Evolutionary conservation across 2,113 vertebrate species (phyloP).

Genomic region (Oxyruncus cristatus): DNA sequence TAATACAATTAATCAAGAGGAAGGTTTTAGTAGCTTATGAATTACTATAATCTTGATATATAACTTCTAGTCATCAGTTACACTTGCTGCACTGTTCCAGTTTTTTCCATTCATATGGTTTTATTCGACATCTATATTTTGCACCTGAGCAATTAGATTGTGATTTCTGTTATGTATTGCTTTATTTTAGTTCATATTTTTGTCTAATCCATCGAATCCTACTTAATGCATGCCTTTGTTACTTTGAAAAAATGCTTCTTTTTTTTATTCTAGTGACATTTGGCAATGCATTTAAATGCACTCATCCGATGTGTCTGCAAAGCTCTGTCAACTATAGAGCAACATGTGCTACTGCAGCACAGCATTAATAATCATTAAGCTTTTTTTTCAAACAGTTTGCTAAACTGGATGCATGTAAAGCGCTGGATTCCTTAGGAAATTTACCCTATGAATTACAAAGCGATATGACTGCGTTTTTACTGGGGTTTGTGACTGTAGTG

Average conservation of each 20-base stretch:
- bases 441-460: not conserved
- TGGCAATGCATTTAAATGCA: not conserved
- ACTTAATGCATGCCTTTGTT: not conserved
- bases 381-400: not conserved
- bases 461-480: not conserved
- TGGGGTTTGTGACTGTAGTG: not conserved
- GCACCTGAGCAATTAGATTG: not conserved
- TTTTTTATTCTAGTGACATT: not conserved
- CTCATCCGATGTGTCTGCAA: not conserved
- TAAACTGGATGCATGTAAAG: not conserved
- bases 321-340: not conserved
- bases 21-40: constrained; percentile 28
- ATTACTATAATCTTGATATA: constrained; percentile 24
- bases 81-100: not conserved
- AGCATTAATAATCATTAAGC: not conserved
- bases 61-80: constrained; percentile 15
- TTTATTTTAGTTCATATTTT: not conserved
- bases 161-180: not conserved
- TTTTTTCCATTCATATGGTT: not conserved
- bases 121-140: not conserved
- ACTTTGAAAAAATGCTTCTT: not conserved
- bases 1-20: constrained; percentile 40
- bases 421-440: not conserved
- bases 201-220: not conserved
- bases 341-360: not conserved